Evolutionary conservation across 2,888 invertebrate species (phyloP).

Genomic region (Nowickia ferox): DNA sequence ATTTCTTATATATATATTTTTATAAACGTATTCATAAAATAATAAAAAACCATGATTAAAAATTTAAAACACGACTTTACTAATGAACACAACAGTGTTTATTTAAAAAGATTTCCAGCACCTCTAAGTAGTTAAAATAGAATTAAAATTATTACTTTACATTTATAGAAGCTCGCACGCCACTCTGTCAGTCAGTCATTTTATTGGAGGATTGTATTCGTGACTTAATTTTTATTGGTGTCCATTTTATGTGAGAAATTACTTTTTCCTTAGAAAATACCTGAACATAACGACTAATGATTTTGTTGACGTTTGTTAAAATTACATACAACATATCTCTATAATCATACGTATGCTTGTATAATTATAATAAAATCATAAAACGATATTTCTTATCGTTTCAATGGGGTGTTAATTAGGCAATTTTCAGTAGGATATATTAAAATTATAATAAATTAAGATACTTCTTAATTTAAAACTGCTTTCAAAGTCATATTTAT

Average conservation of each 20-base stretch:
- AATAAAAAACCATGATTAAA: constrained; percentile 21
- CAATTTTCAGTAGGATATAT: constrained; percentile 43
- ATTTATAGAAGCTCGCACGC: neutral
- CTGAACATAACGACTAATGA: neutral
- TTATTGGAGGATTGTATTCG: constrained; percentile 18
- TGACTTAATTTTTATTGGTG: constrained; percentile 46
- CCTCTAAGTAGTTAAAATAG: constrained; percentile 34
- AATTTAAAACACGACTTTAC: constrained; percentile 4
- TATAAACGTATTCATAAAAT: neutral
- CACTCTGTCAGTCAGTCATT: neutral
- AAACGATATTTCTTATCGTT: constrained; percentile 14
- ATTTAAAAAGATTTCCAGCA: constrained; percentile 10
- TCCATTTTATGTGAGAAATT: constrained; percentile 5
- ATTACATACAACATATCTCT: neutral
- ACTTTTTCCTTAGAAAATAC: neutral
- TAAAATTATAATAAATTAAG: neutral
- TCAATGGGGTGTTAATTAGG: constrained; percentile 46
- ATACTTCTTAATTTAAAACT: constrained; percentile 1
- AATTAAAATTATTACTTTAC: constrained; percentile 40
- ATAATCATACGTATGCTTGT: neutral
- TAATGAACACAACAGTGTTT: constrained; percentile 9
- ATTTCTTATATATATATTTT: neutral
- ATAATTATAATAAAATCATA: constrained; percentile 1
- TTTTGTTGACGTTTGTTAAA: neutral
- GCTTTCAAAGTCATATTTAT: neutral